Evolutionary conservation across 2,888 invertebrate genomes (phyloP), one percentile per base, ranked within the genome.

Genomic region (Drosophila anomalata): DNA sequence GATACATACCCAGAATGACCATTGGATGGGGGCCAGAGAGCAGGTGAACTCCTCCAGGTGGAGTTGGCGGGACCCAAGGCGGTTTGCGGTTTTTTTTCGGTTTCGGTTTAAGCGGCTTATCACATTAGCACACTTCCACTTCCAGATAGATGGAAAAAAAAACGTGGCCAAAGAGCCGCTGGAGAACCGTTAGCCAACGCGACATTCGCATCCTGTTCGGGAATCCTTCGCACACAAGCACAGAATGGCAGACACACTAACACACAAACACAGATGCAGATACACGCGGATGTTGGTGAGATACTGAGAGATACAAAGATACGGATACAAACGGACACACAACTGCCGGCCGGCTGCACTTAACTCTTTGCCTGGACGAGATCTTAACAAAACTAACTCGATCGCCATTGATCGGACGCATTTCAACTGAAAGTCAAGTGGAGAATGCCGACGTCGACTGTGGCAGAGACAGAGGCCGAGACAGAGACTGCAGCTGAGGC

Each of bases 301-400:
- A 41, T 36, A 11, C 26, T 33, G 12, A 12, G 56, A 22, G 29
- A 41, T 39, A 53, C 20, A 29, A 20, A 54, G 42, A 44, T 20
- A 17, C 44, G 22, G 22, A 44, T 42, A 44, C 44, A 20, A 44
- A 22, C 44, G 24, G 44, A 42, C 42, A 33, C 42, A 33, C 63
- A 36, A 44, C 24, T 63, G 52, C 61, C 67, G 65, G 67, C 76
- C 76, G 73, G 59, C 75, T 77, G 79, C 88, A 88, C 89, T 89
- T 61, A 61, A 61, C 61, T 61, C 61, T 61, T 87, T 79, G 83
- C 89, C 85, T 87, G 88, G 78, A 90, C 89, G 88, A 89, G 90
- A 89, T 90, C 90, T 89, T 81, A 84, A 85, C 88, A 80, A 88
- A 90, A 90, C 90, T 90, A 86, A 90, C 89, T 87, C 87, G 89